Evolutionary conservation across 2,113 vertebrate species (phyloP), one percentile per base, ranked within the genome.

Genomic region (Pseudois nayaur): DNA sequence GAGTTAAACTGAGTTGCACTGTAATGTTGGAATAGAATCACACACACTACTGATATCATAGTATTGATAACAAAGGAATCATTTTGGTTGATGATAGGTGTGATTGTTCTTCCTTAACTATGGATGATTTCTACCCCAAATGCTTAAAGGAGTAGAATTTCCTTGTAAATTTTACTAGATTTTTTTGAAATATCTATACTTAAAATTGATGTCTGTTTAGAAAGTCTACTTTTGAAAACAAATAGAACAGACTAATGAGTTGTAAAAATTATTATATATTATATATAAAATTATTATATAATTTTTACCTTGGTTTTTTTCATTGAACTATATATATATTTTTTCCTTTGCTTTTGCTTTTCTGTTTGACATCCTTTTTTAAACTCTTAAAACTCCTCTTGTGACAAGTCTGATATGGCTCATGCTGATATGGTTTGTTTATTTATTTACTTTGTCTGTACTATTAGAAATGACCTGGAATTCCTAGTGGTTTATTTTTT

Each of bases 211-310:
- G 14, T 85, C 62, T 94, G 8, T 19, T 89, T 50, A 71, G 59
- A 81, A 88, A 92, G 81, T 90, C 78, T 96, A 8, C 4, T 23
- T 96, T 96, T 95, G 55, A 87, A 96, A 97, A 91, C 52, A 96
- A 81, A 25, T 59, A 71, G 8, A 94, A 87, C 43, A 23, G 36
- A 62, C 81, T 91, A 84, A 74, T 97, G 79, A 57, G 33, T 52
- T 83, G 52, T 71, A 83, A 27, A 79, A 88, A 33, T 94, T 71
- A 45, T 54, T 92, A 82, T 74, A 6, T 48, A 29, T 54, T 92
- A 82, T 64, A 6, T 48, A 29, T 45, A 27, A 79, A 88, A 36
- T 94, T 71, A 45, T 54, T 92, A 82, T 74, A 6, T 48, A 29
- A 50, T 74, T 92, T 95, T 91, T 96, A 91, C 2, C 54, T 91